Evolutionary conservation across 2,888 invertebrate species (phyloP).

Genomic region (Stomorhina lunata): DNA sequence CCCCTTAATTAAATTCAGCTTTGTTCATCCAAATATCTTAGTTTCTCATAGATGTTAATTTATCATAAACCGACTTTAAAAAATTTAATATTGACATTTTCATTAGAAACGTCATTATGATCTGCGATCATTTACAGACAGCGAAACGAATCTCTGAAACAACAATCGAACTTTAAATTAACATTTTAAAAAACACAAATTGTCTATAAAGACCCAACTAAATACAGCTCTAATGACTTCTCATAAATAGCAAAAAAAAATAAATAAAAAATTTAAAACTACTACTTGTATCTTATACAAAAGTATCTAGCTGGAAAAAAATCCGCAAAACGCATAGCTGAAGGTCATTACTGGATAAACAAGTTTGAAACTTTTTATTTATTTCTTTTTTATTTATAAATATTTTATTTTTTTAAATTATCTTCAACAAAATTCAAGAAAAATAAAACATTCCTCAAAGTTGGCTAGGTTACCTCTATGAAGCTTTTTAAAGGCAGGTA

Average conservation of each 20-base stretch:
- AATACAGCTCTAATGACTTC: constrained; percentile 37
- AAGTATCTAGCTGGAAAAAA: constrained; percentile 34
- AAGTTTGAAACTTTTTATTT: constrained; percentile 47
- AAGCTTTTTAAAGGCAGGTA: background rate
- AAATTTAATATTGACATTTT: background rate
- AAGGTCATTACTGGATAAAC: constrained; percentile 65
- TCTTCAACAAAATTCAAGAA: background rate
- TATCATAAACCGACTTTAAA: no score
- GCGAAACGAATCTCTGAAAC: background rate
- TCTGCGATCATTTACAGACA: background rate
- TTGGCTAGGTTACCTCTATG: constrained; percentile 23
- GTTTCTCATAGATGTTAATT: no score
- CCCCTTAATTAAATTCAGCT: no score
- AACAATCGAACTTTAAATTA: background rate
- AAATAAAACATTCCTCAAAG: constrained; percentile 29
- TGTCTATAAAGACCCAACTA: constrained; percentile 2
- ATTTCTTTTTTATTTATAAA: background rate
- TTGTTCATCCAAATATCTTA: no score
- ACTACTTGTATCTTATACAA: background rate
- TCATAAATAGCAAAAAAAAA: constrained; percentile 28
- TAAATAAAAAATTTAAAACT: background rate
- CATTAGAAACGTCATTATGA: background rate
- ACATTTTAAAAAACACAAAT: background rate
- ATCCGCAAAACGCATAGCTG: constrained; percentile 57
- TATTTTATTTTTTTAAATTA: constrained; percentile 13